Base-by-base conservation (phyloP, 2,113 vertebrate genomes). In the Bombycilla garrulus region DNA sequence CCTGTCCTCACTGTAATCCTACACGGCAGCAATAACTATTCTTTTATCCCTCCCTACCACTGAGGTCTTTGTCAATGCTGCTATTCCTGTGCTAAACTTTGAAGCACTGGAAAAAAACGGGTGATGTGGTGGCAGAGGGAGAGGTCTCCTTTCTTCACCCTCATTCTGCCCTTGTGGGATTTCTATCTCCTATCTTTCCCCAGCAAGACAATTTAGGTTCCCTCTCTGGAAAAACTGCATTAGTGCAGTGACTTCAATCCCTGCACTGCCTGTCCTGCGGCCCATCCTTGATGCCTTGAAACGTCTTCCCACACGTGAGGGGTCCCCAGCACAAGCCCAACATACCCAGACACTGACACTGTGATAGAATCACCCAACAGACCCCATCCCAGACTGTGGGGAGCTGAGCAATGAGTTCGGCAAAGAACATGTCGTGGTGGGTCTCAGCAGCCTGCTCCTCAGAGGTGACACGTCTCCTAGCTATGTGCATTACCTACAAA, bases 361-460 rank as follows among this genome's bases (percentile, higher is more conserved):
- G 56, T 12, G 0, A 18, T 26, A 48, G 38, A 12, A 12, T 38
- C 23, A 10, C n/a, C 62, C 35, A 14, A 1, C 0, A n/a, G 44
- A 17, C 67, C 36, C 48, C 9, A 9, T 26, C 2, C 4, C 56
- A 79, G 53, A 26, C 21, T 12, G 9, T 13, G 33, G 13, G 44
- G 20, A 76, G 31, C 12, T 31, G 54, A 36, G 66, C 19, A 25
- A 12, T 12, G 24, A 64, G 25, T 65, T 67, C 0, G 0, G 40
- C 35, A 60, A 26, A 54, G 28, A 44, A 4, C 0, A 0, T 61
- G 44, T 28, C 29, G 17, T 31, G 40, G 23, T 36, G 61, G n/a
- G 38, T 66, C 23, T 74, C 65, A 47, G 69, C 60, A 70, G 66
- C n/a, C 40, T 35, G 17, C 14, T 77, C 44, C 35, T 66, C 35